phyloP scores from a whole-genome alignment of 2,113 vertebrate species.

The Alectura lathami region DNA sequence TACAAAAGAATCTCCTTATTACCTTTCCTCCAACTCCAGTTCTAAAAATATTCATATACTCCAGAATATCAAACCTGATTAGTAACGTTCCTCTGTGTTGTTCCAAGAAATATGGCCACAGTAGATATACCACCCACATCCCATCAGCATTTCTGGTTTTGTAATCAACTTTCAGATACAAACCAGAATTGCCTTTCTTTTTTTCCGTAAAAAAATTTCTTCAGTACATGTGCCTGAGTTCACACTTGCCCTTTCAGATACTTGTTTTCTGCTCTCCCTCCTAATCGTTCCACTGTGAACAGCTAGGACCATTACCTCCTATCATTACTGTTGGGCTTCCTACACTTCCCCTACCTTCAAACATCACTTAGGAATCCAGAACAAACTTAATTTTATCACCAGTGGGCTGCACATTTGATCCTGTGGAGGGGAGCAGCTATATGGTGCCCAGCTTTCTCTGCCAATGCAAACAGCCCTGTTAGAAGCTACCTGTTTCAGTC shows the following conservation, averaged over 20 bases:
- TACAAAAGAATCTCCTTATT: background rate
- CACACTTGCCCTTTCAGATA: background rate
- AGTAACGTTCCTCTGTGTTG: background rate
- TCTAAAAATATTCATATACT: background rate
- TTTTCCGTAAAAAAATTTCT: background rate
- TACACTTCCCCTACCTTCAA: background rate
- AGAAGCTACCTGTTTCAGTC: background rate
- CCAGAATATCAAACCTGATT: background rate
- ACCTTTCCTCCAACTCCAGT: background rate
- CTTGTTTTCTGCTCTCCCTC: background rate
- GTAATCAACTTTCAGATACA: background rate
- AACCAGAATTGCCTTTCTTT: background rate
- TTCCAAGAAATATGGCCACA: background rate
- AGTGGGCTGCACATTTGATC: background rate
- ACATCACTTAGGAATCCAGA: background rate
- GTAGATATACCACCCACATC: background rate
- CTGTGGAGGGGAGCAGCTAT: background rate
- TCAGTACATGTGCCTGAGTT: background rate
- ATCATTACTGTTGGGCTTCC: background rate
- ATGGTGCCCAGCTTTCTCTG: background rate
- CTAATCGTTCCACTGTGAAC: background rate
- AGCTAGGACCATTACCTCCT: fast-evolving
- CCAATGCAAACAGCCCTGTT: background rate
- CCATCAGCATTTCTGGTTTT: background rate
- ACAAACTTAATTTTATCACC: background rate